Percentiles rank a stretch among this genome's conserved stretches.
phyloP scores from a whole-genome alignment of 2,797 vertebrate genomes.

The Monodelphis domestica region DNA sequence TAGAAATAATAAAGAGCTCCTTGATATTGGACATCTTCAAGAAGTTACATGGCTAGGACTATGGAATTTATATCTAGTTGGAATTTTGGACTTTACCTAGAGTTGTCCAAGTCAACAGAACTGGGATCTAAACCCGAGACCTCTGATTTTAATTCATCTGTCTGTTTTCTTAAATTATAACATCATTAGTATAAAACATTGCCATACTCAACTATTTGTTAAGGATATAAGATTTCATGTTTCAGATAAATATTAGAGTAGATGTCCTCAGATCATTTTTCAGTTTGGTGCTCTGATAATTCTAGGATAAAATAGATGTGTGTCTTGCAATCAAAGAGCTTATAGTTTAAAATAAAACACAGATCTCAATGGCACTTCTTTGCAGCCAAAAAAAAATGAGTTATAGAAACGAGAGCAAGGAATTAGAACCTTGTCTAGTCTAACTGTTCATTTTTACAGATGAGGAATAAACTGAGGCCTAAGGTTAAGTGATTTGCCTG shows the following conservation, averaged over 20 bases:
- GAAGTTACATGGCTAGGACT: not conserved
- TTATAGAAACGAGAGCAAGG: not conserved
- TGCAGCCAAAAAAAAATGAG: not conserved
- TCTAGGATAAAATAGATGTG: not conserved
- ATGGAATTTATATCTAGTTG: not conserved
- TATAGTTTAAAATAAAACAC: not conserved
- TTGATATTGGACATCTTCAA: not conserved
- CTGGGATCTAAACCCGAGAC: not conserved
- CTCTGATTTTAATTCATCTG: not conserved
- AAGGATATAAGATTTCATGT: not conserved
- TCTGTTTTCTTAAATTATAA: not conserved
- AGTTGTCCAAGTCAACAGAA: not conserved
- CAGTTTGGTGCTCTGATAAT: not conserved
- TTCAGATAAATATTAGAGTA: not conserved
- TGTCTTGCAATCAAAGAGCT: not conserved
- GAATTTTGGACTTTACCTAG: not conserved
- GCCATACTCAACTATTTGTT: not conserved
- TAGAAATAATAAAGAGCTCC: not conserved
- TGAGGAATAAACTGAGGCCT: not conserved
- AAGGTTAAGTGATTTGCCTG: not conserved
- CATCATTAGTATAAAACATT: not conserved
- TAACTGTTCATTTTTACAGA: not conserved
- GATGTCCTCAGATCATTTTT: not conserved
- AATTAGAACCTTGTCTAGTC: not conserved
- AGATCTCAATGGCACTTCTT: not conserved